These are phyloP conservation scores for Bothrops jararaca DNA, from an alignment of 2,113 vertebrate genomes.

Conservation along the genomic window DNA sequence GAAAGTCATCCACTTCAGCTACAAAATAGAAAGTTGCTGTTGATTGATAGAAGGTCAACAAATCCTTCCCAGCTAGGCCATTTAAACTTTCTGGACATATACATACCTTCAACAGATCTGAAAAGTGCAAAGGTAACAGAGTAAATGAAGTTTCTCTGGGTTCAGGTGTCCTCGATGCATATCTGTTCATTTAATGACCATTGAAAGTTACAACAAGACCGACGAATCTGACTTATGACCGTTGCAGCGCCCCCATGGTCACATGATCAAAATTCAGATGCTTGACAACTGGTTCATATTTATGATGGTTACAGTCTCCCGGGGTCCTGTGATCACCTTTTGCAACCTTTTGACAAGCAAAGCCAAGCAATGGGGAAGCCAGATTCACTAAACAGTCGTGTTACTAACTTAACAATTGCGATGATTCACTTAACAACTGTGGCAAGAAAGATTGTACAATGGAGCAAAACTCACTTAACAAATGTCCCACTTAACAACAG, in stretches of 20 bases:
- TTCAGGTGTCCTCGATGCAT: not conserved
- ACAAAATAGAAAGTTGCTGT: slow-evolving; percentile 16
- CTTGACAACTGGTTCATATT: not conserved
- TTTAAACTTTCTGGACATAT: not conserved
- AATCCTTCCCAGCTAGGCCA: not conserved
- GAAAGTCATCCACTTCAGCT: slow-evolving; percentile 35
- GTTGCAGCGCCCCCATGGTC: not conserved
- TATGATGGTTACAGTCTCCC: not conserved
- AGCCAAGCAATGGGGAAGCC: not conserved
- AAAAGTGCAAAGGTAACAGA: not conserved
- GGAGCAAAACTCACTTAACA: not conserved
- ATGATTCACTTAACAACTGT: not conserved
- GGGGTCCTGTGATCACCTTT: not conserved
- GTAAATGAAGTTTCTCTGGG: not conserved
- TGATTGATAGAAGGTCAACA: slow-evolving; percentile 18
- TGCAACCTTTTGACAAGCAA: not conserved
- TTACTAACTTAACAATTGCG: not conserved
- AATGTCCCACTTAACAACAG: not conserved
- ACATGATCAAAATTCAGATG: not conserved
- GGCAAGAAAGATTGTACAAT: not conserved
- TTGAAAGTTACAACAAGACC: not conserved
- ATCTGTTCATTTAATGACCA: not conserved
- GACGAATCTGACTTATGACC: not conserved
- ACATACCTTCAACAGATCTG: not conserved
- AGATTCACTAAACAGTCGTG: not conserved